Evolutionary conservation across 2,888 invertebrate species (phyloP), one percentile per base, ranked within the genome.

Genomic region (Anticlea derivata): DNA sequence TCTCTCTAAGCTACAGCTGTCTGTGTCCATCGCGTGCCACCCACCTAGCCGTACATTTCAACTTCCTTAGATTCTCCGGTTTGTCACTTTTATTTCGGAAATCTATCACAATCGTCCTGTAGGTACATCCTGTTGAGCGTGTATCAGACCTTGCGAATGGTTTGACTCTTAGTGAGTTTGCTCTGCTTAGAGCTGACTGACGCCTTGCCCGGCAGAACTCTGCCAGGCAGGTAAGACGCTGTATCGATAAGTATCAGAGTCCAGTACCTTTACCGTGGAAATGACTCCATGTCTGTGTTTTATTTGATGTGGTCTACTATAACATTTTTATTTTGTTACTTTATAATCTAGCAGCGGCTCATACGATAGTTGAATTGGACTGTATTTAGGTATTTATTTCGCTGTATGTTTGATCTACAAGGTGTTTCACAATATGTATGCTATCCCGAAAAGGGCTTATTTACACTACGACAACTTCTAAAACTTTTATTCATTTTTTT

Each of bases 201-300:
- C 23, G 20, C 22, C 33, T 5, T 10, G 5, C 13, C 13, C 12
- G 7, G 17, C 12, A 10, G 22, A 30, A 4, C 33, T 23, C 27
- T 22, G 7, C 7, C n/a, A 6, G 31, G 38, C 38, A 10, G 13
- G 26, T 34, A 24, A 13, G 17, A 41, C 20, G 22, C 20, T 37
- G 12, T 23, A 10, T 30, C 7, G n/a, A 5, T 39, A 39, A 22
- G 27, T 35, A 35, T 48, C 48, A 26, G 35, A 35, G 47, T 47
- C 47, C 12, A 12, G 47, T 47, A 41, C 48, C 39, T 48, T 27
- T 40, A 22, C 5, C 34, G 22, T 39, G 17, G 22, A 27, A 26
- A 35, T 22, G 7, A 20, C 10, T 34, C 20, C 23, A 24, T 8
- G 24, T 34, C 23, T 33, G 5, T 23, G 11, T 11, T 30, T 22